phyloP scores from a whole-genome alignment of 2,888 invertebrate species.

The Achlya flavicornis region DNA sequence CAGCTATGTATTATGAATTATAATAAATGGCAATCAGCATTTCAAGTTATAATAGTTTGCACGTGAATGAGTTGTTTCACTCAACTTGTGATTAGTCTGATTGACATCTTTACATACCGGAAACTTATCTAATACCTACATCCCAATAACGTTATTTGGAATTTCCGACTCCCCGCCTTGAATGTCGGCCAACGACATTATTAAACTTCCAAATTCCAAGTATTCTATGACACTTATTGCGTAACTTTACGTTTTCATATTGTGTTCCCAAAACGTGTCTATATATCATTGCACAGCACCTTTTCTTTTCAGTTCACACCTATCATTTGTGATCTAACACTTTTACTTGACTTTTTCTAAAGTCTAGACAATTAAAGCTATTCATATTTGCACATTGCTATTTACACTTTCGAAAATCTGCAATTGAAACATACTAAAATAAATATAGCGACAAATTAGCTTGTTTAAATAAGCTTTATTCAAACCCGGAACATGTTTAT shows the following conservation, averaged over 20 bases:
- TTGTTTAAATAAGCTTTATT: slow-evolving; percentile 53
- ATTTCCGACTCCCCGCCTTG: slow-evolving; percentile 53
- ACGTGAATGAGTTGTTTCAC: slow-evolving; percentile 25
- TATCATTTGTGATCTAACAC: slow-evolving; percentile 43
- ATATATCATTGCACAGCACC: not conserved
- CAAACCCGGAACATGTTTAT: slow-evolving; percentile 37
- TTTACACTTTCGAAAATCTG: slow-evolving; percentile 79
- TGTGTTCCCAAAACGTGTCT: not conserved
- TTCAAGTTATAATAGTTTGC: slow-evolving; percentile 32
- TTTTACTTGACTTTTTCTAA: slow-evolving; percentile 57
- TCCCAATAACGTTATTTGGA: slow-evolving; percentile 36
- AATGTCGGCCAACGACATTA: slow-evolving; percentile 32
- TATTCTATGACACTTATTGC: slow-evolving; percentile 17
- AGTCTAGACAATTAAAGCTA: slow-evolving; percentile 59
- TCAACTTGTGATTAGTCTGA: slow-evolving; percentile 32
- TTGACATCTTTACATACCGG: slow-evolving; percentile 39
- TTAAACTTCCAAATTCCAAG: slow-evolving; percentile 35
- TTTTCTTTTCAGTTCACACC: slow-evolving; percentile 29
- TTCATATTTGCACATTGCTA: slow-evolving; percentile 66
- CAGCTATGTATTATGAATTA: slow-evolving; percentile 27
- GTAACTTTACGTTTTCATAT: not conserved
- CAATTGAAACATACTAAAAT: slow-evolving; percentile 68
- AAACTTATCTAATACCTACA: slow-evolving; percentile 42
- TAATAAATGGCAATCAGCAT: slow-evolving; percentile 23
- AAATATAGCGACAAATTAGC: slow-evolving; percentile 61